Evolutionary conservation across 2,113 vertebrate genomes (phyloP), one percentile per base, ranked within the genome.

Genomic region (Paracyprichromis sp.): DNA sequence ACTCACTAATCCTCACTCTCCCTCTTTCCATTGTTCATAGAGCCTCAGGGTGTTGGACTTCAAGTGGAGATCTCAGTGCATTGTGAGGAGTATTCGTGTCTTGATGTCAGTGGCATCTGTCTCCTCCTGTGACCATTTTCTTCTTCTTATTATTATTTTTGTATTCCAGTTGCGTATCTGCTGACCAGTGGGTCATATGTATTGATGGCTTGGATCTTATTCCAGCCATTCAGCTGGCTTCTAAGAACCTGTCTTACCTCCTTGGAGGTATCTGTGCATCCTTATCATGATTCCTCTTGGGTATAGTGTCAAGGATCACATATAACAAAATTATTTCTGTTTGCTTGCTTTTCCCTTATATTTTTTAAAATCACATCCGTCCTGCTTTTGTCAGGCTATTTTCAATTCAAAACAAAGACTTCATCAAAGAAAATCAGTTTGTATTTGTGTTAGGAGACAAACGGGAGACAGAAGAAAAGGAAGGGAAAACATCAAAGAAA

Each of bases 61-160:
- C 0, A 26, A 40, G 69, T 73, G 69, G 38, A 73, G 69, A 45
- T 16, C 21, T 73, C 63, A 0, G 38, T 45, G 69, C 38, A 10
- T 26, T 73, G 38, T 73, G 69, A 73, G 13, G 38, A 17, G 21
- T 45, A 17, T 45, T 3, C 1, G 0, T 26, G 38, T 17, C 69
- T 24, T 40, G 2, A 45, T 45, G 21, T 26, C 38, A 73, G 21
- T 73, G 40, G 69, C 38, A 45, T 73, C 21, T 45, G 21, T 73
- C 13, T 73, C 21, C 21, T 45, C 8, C 69, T 45, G 66, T 16
- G 21, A 43, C 8, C 13, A 2, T 6, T 24, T 71, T 38, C 0
- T 57, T 57, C 0, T 56, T 59, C 0, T 61, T 61, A 9, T 16
- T 43, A 1, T 24, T 66, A 9, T 36, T 66, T 0, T 66, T 38